Evolutionary conservation across 2,797 vertebrate species (phyloP).

Genomic region (Hemitrygon akajei): DNA sequence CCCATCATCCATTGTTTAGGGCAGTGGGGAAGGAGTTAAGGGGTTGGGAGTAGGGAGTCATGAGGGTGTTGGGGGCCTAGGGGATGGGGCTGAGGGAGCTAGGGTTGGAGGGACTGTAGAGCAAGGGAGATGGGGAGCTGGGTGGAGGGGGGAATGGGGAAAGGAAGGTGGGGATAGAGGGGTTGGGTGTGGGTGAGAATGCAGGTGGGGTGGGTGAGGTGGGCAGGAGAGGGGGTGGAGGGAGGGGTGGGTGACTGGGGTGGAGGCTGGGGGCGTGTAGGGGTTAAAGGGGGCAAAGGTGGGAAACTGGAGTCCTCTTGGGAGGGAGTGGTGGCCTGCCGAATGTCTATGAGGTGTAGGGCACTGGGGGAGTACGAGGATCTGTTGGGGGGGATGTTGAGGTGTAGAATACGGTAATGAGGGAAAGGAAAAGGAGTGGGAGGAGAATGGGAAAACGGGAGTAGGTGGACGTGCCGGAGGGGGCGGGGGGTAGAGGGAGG

Average conservation of each 20-base stretch:
- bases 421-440: too few species aligned
- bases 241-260: background rate
- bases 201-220: too few species aligned
- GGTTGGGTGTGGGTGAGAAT: too few species aligned
- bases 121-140: background rate
- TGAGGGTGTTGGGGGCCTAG: background rate
- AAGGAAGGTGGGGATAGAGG: accelerated
- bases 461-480: background rate
- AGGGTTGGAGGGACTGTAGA: background rate
- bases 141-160: background rate
- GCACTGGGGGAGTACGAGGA: too few species aligned
- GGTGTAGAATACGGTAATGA: background rate
- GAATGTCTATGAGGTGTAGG: background rate
- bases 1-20: background rate
- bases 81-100: background rate
- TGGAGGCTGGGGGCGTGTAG: background rate
- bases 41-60: background rate
- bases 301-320: too few species aligned
- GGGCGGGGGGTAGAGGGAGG: background rate
- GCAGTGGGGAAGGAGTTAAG: too few species aligned
- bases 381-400: background rate
- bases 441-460: background rate
- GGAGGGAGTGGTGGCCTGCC: too few species aligned
- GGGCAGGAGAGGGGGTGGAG: background rate
- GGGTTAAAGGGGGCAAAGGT: background rate